Evolutionary conservation across 2,797 vertebrate genomes (phyloP), one percentile per base, ranked within the genome.

Genomic region (Helicolenus hilgendorfi): DNA sequence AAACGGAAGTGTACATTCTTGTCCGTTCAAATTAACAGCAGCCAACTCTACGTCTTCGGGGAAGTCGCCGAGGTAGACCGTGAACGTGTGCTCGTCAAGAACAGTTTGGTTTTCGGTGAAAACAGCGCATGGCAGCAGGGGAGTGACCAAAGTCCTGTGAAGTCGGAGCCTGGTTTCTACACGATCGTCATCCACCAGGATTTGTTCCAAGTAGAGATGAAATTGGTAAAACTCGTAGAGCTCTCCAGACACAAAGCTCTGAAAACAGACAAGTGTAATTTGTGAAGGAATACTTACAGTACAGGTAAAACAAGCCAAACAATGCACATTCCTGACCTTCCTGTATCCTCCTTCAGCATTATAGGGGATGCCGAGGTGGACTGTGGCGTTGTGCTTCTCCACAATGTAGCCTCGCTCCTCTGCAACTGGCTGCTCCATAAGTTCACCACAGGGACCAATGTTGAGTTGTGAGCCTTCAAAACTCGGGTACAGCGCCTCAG

Each of bases 31-130:
- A 31, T 72, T 2, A 2, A 98, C 70, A 6, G 93, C 83, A 59
- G 92, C 71, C 81, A 98, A 83, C 31, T 83, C 73, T 2, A 98
- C 95, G 45, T 98, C 97, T 0, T 88, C 88, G 36, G 97, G 96
- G 80, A 98, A 79, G 11, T 93, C 87, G 11, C 97, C 97, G 6
- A 98, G 88, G 72, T 94, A 94, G 74, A 98, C 45, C 0, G 93
- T 95, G 91, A 98, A 98, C 9, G 73, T 1, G 6, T 45, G 77
- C 20, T 97, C 96, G 3, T 95, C 93, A 64, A 88, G 69, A 70
- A 94, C 45, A 0, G 97, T 97, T 59, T 63, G 69, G 77, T 97
- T 87, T 0, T 86, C 68, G 7, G 71, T 79, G 59, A 85, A 65
- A 4, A 87, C n/a, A 0, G 26, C 13, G 20, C 3, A 27, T 0